Conservation (phyloP, 2,797 vertebrate species). For the Adelosebastes latens region DNA sequence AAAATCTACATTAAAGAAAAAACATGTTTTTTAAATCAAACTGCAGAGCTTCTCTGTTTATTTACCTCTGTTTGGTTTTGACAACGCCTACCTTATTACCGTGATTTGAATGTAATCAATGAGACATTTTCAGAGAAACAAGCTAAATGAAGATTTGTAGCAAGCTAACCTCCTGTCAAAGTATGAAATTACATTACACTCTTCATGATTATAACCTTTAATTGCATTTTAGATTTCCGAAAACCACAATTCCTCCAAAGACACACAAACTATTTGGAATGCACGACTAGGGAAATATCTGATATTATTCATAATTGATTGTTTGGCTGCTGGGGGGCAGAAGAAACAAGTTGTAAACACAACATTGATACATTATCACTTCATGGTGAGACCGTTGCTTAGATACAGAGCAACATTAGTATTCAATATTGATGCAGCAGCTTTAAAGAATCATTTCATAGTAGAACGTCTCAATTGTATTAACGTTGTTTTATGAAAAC, state of each 20-base stretch:
- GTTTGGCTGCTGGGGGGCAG: not conserved
- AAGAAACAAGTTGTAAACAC: not conserved
- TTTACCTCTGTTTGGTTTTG: not conserved
- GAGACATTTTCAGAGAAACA: not conserved
- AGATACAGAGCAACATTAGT: not conserved
- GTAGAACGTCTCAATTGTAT: not conserved
- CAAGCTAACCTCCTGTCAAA: not conserved
- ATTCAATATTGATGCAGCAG: not conserved
- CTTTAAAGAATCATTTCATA: not conserved
- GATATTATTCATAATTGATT: not conserved
- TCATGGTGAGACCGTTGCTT: not conserved
- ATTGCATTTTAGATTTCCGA: not conserved
- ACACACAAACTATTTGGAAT: not conserved
- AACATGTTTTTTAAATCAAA: not conserved
- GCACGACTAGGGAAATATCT: not conserved
- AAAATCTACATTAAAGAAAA: not conserved
- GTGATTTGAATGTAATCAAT: not conserved
- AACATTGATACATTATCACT: not conserved
- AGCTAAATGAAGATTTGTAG: not conserved
- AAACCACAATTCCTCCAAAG: not conserved
- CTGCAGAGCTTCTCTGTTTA: not conserved
- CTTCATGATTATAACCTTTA: not conserved
- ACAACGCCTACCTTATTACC: not conserved
- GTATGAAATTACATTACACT: not conserved
- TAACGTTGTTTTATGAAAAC: not conserved